phyloP scores from a whole-genome alignment of 53 echinoderm and acorn worm species.

The Holothuria scabra region DNA sequence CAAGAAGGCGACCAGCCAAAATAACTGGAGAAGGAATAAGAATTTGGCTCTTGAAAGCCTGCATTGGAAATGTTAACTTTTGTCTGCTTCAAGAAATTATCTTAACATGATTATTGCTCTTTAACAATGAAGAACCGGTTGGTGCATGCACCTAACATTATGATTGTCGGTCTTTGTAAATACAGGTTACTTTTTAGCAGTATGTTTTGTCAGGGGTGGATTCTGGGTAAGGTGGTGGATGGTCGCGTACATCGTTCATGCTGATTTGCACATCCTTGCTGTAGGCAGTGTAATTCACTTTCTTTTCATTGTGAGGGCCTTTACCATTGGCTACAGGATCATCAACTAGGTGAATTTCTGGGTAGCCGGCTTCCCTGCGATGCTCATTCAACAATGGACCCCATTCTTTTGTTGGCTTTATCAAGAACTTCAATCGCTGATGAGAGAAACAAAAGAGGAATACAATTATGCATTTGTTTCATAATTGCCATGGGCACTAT shows the following conservation, averaged over 20 bases:
- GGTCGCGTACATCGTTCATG: not conserved
- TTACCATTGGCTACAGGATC: not conserved
- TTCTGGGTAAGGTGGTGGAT: constrained; percentile 20
- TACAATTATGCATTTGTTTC: too few relatives aligned
- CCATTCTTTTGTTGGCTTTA: constrained; percentile 77
- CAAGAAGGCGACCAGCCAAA: too few relatives aligned
- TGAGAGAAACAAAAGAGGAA: not conserved
- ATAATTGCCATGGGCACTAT: too few relatives aligned
- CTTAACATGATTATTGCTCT: too few relatives aligned
- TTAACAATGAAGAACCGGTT: too few relatives aligned
- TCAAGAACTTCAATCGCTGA: constrained; percentile 67
- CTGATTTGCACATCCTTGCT: constrained; percentile 29
- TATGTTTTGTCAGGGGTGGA: not conserved
- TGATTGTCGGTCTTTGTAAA: too few relatives aligned
- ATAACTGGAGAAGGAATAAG: too few relatives aligned
- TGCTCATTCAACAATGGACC: constrained; percentile 82
- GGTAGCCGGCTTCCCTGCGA: constrained; percentile 78
- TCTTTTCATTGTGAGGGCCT: not conserved
- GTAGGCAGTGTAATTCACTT: not conserved
- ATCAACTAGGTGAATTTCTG: constrained; percentile 20
- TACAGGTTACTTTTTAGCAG: not conserved
- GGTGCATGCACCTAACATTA: too few relatives aligned
- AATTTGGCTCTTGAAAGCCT: too few relatives aligned
- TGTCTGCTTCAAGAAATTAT: too few relatives aligned
- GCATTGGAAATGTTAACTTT: too few relatives aligned